Evolutionary conservation across 2,888 invertebrate species (phyloP).

Genomic region (Xestia ashworthii): DNA sequence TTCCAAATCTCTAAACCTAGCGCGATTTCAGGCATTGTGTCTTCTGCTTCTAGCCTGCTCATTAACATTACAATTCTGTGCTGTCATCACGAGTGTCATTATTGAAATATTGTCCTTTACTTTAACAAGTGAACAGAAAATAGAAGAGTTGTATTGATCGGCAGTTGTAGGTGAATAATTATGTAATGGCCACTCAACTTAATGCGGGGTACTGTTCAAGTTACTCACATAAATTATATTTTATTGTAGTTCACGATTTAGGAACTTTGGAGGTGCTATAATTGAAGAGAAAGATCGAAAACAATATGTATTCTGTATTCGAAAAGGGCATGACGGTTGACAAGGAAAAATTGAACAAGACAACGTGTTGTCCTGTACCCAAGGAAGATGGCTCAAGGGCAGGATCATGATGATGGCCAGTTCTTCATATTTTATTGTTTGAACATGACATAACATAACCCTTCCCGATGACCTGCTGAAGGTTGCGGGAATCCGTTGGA

Average conservation of each 20-base stretch:
- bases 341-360: neutral
- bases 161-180: slow-evolving; percentile 45
- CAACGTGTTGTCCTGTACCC: neutral
- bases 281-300: neutral
- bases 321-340: neutral
- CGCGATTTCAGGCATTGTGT: too few species aligned
- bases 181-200: slow-evolving; percentile 34
- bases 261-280: neutral
- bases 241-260: neutral
- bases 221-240: slow-evolving; percentile 22
- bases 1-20: too few species aligned
- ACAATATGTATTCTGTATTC: neutral
- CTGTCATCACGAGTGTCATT: slow-evolving; percentile 33
- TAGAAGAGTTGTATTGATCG: slow-evolving; percentile 10
- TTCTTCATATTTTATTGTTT: too few species aligned
- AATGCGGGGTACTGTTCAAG: slow-evolving; percentile 12
- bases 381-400: too few species aligned
- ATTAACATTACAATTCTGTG: neutral
- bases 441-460: too few species aligned
- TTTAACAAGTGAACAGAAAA: slow-evolving; percentile 10
- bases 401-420: too few species aligned
- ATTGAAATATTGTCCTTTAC: slow-evolving; percentile 54
- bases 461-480: too few species aligned
- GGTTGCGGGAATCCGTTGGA: too few species aligned
- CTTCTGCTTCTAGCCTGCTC: slow-evolving; percentile 1